phyloP scores from a whole-genome alignment of 2,797 vertebrate genomes.

The Amniataba percoides region DNA sequence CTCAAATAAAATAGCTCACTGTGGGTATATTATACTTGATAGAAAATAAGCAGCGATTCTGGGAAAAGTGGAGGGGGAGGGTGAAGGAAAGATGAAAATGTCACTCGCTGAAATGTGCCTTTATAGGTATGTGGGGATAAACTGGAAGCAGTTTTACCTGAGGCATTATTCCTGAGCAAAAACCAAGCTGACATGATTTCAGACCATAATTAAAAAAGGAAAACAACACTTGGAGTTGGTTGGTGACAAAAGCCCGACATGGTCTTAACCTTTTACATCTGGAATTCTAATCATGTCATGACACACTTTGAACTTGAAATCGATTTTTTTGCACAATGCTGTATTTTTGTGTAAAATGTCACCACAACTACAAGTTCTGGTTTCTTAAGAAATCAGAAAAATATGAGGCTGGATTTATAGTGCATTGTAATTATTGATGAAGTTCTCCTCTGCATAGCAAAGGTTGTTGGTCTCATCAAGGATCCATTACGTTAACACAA shows the following conservation, averaged over 20 bases:
- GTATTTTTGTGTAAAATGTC: slow-evolving; percentile 43
- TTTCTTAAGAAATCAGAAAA: slow-evolving; percentile 2
- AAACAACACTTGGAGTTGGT: slow-evolving; percentile 33
- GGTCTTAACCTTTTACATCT: slow-evolving; percentile 45
- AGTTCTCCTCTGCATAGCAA: background rate
- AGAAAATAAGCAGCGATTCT: slow-evolving; percentile 5
- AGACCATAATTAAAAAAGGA: slow-evolving; percentile 62
- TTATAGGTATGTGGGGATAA: slow-evolving; percentile 40
- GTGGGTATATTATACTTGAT: slow-evolving; percentile 6
- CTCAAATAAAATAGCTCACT: slow-evolving; percentile 22
- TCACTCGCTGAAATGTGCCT: slow-evolving; percentile 45
- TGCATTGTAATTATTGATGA: background rate
- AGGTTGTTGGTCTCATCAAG: slow-evolving; percentile 5
- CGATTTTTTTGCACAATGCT: slow-evolving; percentile 37
- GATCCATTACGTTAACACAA: background rate
- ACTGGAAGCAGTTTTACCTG: slow-evolving; percentile 42
- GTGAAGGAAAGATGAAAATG: slow-evolving; percentile 45
- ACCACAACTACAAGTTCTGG: slow-evolving; percentile 19
- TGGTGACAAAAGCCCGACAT: slow-evolving; percentile 11
- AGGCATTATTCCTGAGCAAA: slow-evolving; percentile 44
- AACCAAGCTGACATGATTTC: slow-evolving; percentile 41
- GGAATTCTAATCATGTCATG: slow-evolving; percentile 49
- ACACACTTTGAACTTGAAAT: slow-evolving; percentile 31
- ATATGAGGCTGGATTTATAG: background rate
- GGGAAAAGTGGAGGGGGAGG: slow-evolving; percentile 10